Base-by-base conservation (phyloP, 2,113 vertebrate genomes). In the Cynopterus brachyotis region DNA sequence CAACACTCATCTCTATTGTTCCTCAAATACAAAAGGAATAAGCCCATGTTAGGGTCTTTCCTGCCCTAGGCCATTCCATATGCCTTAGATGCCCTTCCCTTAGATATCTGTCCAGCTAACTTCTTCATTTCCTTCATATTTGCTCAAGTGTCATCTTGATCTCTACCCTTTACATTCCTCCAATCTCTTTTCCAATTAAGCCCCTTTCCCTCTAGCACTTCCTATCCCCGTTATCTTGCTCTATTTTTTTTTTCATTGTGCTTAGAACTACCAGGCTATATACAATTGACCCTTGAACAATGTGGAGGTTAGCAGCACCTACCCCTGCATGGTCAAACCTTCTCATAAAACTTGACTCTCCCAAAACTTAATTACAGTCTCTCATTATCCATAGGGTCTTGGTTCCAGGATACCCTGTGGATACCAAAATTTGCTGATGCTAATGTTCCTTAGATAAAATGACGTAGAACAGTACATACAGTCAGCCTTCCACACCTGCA, bases 11-110 rank as follows among this genome's bases (percentile, higher is more conserved):
- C 42, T 85, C 55, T 73, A 53, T 19, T 86, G 37, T 72, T 89
- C 47, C 47, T 92, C 72, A 82, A 85, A 84, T 95, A 81, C 9
- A 81, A 69, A 93, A 72, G 32, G 30, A 82, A 85, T 93, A 67
- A 30, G 84, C 50, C 24, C 86, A 3, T 92, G 30, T 67, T 86
- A 75, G 32, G 32, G 5, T 79, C 20, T 94, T 79, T 28, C 22
- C 66, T 93, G 12, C 67, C 53, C 93, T 87, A 37, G 28, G 13
- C 42, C 79, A 1, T 75, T 96, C 53, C 37, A 2, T 66, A 70
- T 73, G 22, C 53, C 26, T 95, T 50, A 42, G 73, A 62, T 95
- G 42, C 55, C 30, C 26, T 57, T 79, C 50, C 42, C 75, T 92
- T 94, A 92, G 30, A 45, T 95, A 69, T 50, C 42, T 96, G 13